A percentile compares a stretch with the other conserved stretches of the same genome.
Evolutionary conservation across 37 sponge, comb jelly and placozoan genomes (phyloP).

Genomic region (Lycopodina hypogea): DNA sequence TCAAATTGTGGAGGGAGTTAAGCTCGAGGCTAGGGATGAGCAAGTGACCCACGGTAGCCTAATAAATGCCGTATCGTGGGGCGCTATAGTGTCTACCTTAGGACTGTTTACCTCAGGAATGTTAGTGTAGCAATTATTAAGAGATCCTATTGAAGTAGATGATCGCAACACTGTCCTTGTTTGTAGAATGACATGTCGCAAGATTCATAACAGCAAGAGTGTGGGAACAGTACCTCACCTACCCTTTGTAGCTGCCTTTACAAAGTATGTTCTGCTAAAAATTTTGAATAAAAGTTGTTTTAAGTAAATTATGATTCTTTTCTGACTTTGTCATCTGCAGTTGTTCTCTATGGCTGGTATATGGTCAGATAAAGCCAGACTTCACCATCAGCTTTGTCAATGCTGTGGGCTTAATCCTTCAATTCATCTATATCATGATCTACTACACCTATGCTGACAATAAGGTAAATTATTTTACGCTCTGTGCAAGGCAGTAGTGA

Average conservation of each 20-base stretch:
- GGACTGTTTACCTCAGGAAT: conserved; percentile 60
- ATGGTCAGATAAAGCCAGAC: conserved; percentile 58
- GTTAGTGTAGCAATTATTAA: conserved; percentile 23
- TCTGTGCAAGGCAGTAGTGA: no score
- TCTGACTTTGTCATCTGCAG: conserved; percentile 9
- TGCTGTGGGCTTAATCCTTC: conserved; percentile 46
- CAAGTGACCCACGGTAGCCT: not conserved
- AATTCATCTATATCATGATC: conserved; percentile 38
- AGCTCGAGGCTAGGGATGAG: no score
- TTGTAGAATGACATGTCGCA: conserved; percentile 31
- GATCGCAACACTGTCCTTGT: not conserved
- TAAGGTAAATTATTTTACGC: conserved; percentile 26
- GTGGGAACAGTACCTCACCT: conserved; percentile 58
- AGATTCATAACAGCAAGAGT: conserved; percentile 51
- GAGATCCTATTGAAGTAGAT: no score
- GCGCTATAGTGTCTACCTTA: conserved; percentile 32
- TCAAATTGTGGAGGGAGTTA: not conserved
- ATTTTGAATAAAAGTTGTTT: not conserved
- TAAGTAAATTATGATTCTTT: not conserved
- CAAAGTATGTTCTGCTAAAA: conserved; percentile 25
- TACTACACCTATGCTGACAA: conserved; percentile 48
- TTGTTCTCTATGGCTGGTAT: conserved; percentile 65
- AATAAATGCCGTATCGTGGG: not conserved
- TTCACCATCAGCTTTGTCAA: conserved; percentile 46
- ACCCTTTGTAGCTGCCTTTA: conserved; percentile 63